phyloP scores from a whole-genome alignment of 2,888 invertebrate genomes.

The Crepidodera aurea region DNA sequence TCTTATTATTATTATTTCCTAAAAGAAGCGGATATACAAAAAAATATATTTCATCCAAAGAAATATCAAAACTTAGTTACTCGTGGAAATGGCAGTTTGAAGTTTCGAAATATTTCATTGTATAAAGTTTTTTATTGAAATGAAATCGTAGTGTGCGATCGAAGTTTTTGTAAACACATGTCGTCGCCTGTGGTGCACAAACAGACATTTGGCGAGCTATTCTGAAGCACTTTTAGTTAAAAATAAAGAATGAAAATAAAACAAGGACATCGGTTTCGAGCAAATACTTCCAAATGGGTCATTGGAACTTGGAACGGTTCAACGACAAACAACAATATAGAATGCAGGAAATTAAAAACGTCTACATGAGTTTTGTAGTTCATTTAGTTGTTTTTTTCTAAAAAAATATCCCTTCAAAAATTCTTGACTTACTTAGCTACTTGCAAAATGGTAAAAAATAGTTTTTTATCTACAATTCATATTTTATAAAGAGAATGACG shows the following conservation, averaged over 20 bases:
- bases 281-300: conserved; percentile 41
- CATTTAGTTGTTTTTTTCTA: too few relatives aligned
- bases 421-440: too few relatives aligned
- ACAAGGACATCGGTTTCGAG: conserved; percentile 40
- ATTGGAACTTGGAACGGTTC: conserved; percentile 35
- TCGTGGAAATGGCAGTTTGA: conserved; percentile 16
- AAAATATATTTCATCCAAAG: background rate
- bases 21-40: too few relatives aligned
- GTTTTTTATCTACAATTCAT: too few relatives aligned
- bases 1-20: too few relatives aligned
- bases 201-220: conserved; percentile 29
- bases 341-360: conserved; percentile 19
- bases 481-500: too few relatives aligned
- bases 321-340: conserved; percentile 23
- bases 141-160: conserved; percentile 14
- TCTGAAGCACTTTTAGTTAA: conserved; percentile 27
- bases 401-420: too few relatives aligned
- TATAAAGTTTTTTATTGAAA: conserved; percentile 18
- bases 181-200: conserved; percentile 28
- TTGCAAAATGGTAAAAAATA: too few relatives aligned
- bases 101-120: conserved; percentile 18
- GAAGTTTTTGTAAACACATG: conserved; percentile 24
- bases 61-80: conserved; percentile 3
- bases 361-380: background rate
- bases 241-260: conserved; percentile 31